Base-by-base conservation (phyloP, 2,888 invertebrate species). In the Listrodromus nycthemerus region DNA sequence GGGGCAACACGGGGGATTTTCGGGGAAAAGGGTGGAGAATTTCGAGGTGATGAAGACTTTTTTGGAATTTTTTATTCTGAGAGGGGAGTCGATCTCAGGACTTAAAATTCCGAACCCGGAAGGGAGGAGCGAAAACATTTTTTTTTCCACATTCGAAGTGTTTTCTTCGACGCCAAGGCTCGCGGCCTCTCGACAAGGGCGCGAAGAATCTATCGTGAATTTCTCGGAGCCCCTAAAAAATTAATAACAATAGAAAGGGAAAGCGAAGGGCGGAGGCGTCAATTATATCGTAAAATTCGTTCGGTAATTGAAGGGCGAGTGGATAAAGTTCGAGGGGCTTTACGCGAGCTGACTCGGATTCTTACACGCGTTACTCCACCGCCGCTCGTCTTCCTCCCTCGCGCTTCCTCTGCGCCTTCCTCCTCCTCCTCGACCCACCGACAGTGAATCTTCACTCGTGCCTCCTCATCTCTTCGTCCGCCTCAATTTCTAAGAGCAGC, bases 231-330 rank as follows among this genome's bases (percentile, higher is more conserved):
- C 73, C 48, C 30, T 27, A 63, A 45, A 63, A 61, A 50, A 8
- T 55, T 33, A 37, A 37, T 37, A 10, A 37, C 10, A 8, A 37
- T 37, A 21, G 37, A 67, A 10, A n/a, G 45, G n/a, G 10, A 8
- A 7, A 10, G 27, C 30, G 13, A 41, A 30, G 33, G 33, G 41
- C 3, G 41, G 66, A 66, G 75, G 71, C 73, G 80, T 66, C 83
- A 83, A 83, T 83, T 83, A 80, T 80, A 77, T 83, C 70, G 69
- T 83, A 73, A 83, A 83, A 80, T 77, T 80, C 70, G 71, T 67
- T 80, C 80, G 73, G 80, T 83, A 83, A 83, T 83, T 83, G 83
- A 83, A 80, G 83, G 69, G 80, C 80, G 80, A 83, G 77, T 69
- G 77, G 67, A 78, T 78, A 78, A 82, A 41, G 80, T 61, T 80